These are phyloP conservation scores for Leptura quadrifasciata DNA, from an alignment of 2,888 invertebrate species.

Conservation along the genomic window DNA sequence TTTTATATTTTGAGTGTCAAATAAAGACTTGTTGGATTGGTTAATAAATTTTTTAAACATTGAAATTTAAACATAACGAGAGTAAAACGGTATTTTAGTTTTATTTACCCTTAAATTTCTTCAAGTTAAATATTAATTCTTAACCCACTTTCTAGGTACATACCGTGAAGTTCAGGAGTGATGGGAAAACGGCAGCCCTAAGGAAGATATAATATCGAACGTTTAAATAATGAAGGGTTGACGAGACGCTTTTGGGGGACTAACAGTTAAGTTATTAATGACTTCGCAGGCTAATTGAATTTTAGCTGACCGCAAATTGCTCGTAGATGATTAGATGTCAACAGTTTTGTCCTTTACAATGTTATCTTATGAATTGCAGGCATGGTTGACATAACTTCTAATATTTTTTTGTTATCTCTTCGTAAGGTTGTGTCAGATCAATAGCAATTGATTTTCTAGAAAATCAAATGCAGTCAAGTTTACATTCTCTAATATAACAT, in stretches of 20 bases:
- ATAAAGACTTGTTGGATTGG: too few relatives aligned
- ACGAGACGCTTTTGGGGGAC: slow-evolving; percentile 17
- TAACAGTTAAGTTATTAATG: slow-evolving; percentile 36
- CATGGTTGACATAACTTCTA: not conserved
- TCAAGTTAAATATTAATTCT: not conserved
- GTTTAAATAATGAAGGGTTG: slow-evolving; percentile 23
- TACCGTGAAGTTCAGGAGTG: not conserved
- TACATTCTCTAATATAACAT: too few relatives aligned
- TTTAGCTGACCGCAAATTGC: slow-evolving; percentile 38
- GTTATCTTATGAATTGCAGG: slow-evolving; percentile 7
- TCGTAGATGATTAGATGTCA: slow-evolving; percentile 36
- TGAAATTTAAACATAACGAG: too few relatives aligned
- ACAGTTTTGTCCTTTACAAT: slow-evolving; percentile 25
- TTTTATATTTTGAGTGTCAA: too few relatives aligned
- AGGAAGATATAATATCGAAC: slow-evolving; percentile 13
- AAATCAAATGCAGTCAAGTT: too few relatives aligned
- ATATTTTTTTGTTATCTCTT: not conserved
- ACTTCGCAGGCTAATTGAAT: slow-evolving; percentile 33
- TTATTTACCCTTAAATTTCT: not conserved
- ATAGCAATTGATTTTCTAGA: not conserved
- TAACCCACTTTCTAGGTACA: not conserved
- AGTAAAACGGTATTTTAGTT: not conserved
- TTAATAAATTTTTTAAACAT: too few relatives aligned
- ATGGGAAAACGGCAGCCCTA: not conserved
- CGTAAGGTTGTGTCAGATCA: not conserved